These are phyloP conservation scores for Crypturellus tataupa DNA, from an alignment of 2,797 vertebrate genomes.

Conservation along the genomic window DNA sequence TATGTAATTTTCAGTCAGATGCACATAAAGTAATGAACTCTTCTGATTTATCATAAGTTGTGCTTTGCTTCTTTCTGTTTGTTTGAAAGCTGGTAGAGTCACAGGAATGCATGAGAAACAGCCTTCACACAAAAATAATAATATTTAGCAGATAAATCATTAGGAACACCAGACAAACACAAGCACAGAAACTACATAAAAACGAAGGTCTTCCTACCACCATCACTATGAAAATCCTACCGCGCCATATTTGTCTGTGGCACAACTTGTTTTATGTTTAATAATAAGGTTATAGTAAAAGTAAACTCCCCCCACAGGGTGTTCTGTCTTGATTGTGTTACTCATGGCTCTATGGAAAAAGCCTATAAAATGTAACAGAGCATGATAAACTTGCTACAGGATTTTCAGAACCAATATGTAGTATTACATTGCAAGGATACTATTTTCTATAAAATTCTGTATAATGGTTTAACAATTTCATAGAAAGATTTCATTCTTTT, in stretches of 20 bases:
- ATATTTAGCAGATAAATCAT: background rate
- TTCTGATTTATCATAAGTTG: background rate
- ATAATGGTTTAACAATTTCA: background rate
- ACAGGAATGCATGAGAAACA: background rate
- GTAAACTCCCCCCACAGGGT: rapidly evolving
- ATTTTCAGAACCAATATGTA: conserved; percentile 27
- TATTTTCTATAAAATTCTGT: conserved; percentile 40
- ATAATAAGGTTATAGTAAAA: background rate
- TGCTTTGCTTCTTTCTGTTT: background rate
- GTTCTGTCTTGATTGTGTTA: background rate
- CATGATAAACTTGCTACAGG: background rate
- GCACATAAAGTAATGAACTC: rapidly evolving
- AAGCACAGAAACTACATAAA: background rate
- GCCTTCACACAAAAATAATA: background rate
- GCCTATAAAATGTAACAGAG: background rate
- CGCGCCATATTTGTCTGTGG: rapidly evolving
- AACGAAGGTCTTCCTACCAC: background rate
- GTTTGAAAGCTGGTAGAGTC: background rate
- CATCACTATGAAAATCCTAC: background rate
- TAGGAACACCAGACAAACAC: background rate
- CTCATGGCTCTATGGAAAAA: background rate
- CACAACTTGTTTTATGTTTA: background rate
- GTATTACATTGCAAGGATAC: background rate
- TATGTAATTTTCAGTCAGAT: background rate
- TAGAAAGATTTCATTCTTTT: background rate